Conservation (phyloP, 2,888 invertebrate genomes). For the Tortricodes alternella region DNA sequence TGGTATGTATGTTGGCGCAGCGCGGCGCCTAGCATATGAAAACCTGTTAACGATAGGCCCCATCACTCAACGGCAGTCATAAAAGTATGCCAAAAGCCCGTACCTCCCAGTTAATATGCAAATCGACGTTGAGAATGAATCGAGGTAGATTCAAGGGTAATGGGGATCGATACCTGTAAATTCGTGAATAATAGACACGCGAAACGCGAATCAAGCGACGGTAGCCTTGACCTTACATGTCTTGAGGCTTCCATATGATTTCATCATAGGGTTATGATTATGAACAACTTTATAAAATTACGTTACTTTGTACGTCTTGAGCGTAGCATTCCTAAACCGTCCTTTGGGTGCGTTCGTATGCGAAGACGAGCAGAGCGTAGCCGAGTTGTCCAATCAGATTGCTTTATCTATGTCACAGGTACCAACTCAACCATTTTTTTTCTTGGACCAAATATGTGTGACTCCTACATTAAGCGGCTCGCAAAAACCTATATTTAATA, state of each 20-base stretch:
- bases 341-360: too few relatives aligned
- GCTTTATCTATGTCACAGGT: too few relatives aligned
- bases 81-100: background rate
- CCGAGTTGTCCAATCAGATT: too few relatives aligned
- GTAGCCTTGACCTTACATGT: slow-evolving; percentile 49
- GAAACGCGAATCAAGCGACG: slow-evolving; percentile 42
- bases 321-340: too few relatives aligned
- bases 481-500: too few relatives aligned
- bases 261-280: too few relatives aligned
- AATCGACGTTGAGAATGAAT: slow-evolving; percentile 18
- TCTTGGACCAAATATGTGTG: too few relatives aligned
- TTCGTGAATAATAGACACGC: slow-evolving; percentile 46
- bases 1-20: background rate
- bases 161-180: slow-evolving; percentile 34
- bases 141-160: slow-evolving; percentile 26
- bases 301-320: too few relatives aligned
- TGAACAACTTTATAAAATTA: too few relatives aligned
- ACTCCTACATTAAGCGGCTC: too few relatives aligned
- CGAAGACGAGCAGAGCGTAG: too few relatives aligned
- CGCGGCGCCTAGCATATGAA: background rate
- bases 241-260: background rate
- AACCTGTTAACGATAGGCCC: background rate
- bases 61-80: background rate
- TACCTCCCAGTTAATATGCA: slow-evolving; percentile 13
- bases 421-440: too few relatives aligned